Base-by-base conservation (phyloP, 2,797 vertebrate species). In the Cetoscarus ocellatus region DNA sequence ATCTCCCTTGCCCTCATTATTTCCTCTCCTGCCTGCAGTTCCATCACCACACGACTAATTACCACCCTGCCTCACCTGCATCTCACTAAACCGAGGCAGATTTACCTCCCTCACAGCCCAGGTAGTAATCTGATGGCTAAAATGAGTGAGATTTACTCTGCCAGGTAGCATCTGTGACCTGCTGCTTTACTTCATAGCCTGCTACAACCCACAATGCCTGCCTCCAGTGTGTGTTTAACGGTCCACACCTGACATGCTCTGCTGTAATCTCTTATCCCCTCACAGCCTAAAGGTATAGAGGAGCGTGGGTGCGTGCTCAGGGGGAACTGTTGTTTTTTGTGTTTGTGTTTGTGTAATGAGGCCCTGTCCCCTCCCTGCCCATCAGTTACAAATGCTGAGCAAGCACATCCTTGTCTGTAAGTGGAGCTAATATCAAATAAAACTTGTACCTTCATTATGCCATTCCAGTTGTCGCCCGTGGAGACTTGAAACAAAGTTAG, bases 381-480 rank as follows among this genome's bases (percentile, higher is more conserved):
- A 79, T 80, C 73, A 66, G 60, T 35, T 17, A 18, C 12, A 1
- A 9, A 35, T 61, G 77, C 73, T 81, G 83, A 88, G 80, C 68
- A 54, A 77, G 70, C 48, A 69, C 80, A 80, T 63, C 34, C 61
- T 61, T 68, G 58, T 65, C 14, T 60, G 70, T 59, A 67, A 75
- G 48, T 54, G 45, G 55, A 51, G 47, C 60, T 49, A 7, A 12
- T 50, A 19, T 43, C 36, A 17, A 49, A n/a, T 0, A 91, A 96
- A 94, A 95, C 95, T 95, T 14, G 8, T 95, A 99, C 98, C 97
- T 99, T 99, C 97, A 99, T 99, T 73, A 99, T 99, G 77, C 98
- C 98, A 1, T 99, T 99, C 98, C 98, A 99, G 92, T 99, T 99
- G 93, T 99, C 98, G 0, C 98, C 98, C 0, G 98, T 99, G 81